phyloP scores from a whole-genome alignment of 2,113 vertebrate genomes.

The Oreochromis tanganicae region DNA sequence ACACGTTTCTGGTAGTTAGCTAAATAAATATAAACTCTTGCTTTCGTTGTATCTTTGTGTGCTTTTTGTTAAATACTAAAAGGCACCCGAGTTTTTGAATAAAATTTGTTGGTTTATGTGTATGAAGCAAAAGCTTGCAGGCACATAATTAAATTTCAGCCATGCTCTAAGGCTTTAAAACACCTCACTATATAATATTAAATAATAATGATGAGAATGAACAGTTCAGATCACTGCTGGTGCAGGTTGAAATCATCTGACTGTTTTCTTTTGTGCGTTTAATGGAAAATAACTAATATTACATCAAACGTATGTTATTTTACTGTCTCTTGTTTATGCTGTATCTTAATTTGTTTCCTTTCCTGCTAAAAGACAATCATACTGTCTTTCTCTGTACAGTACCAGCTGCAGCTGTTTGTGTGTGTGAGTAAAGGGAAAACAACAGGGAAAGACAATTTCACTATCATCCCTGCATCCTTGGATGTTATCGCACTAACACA shows the following conservation, averaged over 20 bases:
- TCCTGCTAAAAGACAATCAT: not conserved
- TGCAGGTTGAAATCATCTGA: not conserved
- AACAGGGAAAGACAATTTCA: not conserved
- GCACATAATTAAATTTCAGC: not conserved
- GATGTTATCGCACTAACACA: not conserved
- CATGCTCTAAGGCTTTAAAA: not conserved
- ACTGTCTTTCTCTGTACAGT: slow-evolving; percentile 42
- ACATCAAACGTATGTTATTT: not conserved
- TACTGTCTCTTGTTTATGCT: not conserved
- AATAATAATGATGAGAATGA: not conserved
- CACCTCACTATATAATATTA: not conserved
- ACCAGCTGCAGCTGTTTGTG: slow-evolving; percentile 45
- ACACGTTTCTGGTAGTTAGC: slow-evolving; percentile 20
- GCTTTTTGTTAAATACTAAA: slow-evolving; percentile 10
- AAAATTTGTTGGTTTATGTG: not conserved
- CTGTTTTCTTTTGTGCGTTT: slow-evolving; percentile 8
- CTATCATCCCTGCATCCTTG: not conserved
- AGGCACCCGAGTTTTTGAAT: slow-evolving; percentile 32
- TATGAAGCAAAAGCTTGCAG: not conserved
- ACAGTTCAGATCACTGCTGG: not conserved
- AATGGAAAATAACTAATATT: not conserved
- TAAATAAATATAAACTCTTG: slow-evolving; percentile 62
- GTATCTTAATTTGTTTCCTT: not conserved
- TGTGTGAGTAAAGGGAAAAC: slow-evolving; percentile 29
- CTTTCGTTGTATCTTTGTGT: slow-evolving; percentile 10